Evolutionary conservation across 2,113 vertebrate genomes (phyloP).

Genomic region (Stercorarius parasiticus): DNA sequence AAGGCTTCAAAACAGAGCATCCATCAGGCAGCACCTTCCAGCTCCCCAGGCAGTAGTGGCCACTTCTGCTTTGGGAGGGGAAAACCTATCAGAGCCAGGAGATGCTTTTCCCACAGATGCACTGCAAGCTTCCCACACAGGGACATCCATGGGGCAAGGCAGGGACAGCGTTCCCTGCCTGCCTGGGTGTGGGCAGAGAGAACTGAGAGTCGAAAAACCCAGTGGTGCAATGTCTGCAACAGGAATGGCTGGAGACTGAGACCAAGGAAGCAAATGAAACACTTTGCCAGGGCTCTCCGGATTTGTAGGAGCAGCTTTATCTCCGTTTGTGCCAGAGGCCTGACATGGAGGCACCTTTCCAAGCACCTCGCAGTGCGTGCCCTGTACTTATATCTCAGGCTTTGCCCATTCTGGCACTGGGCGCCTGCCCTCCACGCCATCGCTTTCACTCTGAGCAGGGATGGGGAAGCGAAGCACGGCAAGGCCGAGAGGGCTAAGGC

Average conservation of each 20-base stretch:
- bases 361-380: not conserved
- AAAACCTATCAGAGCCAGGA: not conserved
- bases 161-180: not conserved
- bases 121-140: rapidly evolving
- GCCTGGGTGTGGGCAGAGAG: no score
- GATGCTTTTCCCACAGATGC: not conserved
- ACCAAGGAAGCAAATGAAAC: rapidly evolving
- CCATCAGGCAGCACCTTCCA: not conserved
- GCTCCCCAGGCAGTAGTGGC: not conserved
- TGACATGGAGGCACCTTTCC: not conserved
- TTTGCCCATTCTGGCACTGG: not conserved
- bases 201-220: not conserved
- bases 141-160: not conserved
- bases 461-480: not conserved
- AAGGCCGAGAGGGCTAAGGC: not conserved
- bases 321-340: not conserved
- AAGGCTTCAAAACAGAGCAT: not conserved
- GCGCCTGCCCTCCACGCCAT: not conserved
- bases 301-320: not conserved
- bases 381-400: no score
- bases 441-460: not conserved
- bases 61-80: not conserved
- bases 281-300: no score
- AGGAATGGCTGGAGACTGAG: not conserved
- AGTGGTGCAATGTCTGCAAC: not conserved